Base-by-base conservation (phyloP, 2,888 invertebrate species). In the Dolichopus griseipennis region DNA sequence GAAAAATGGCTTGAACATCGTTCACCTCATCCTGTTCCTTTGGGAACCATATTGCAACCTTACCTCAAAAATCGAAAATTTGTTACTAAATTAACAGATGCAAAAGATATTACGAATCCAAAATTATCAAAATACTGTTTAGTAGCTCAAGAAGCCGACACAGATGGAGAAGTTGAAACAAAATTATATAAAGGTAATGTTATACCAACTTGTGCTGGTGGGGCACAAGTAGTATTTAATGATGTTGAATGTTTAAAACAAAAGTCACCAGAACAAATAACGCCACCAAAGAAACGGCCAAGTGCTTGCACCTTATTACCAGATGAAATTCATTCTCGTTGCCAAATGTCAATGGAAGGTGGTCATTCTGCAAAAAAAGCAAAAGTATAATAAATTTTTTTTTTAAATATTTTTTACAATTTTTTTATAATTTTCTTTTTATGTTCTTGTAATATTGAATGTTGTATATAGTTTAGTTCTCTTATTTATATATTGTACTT, bases 171-270 rank as follows among this genome's bases (percentile, higher is more conserved):
- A 76, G 83, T 98, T 3, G 95, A 95, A 80, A 98, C 97, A 0
- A 92, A 92, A 75, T 78, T 97, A 20, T 94, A 92, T 78, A 98
- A 96, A 87, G 97, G 92, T 18, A 94, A 97, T 78, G 92, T 98
- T 4, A 86, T 97, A 2, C 95, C 94, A 0, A 98, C 98, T 0
- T 89, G 90, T 69, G 92, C 94, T 1, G 98, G 98, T 0, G 98
- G 99, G 0, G 93, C 96, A 0, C 95, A 97, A 76, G 92, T 98
- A 0, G 90, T 97, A 34, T 96, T 98, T 78, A 91, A 93, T 74
- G 97, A 97, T 80, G 91, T 98, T 1, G 98, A 99, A 79, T 89
- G 90, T 77, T 79, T 97, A 10, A 89, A 88, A 72, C 94, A 95
- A 76, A 86, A 88, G 75, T 92, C 92, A 0, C 93, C 93, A 0